These are phyloP conservation scores for Lapara coniferarum DNA, from an alignment of 2,888 invertebrate genomes.

Conservation along the genomic window DNA sequence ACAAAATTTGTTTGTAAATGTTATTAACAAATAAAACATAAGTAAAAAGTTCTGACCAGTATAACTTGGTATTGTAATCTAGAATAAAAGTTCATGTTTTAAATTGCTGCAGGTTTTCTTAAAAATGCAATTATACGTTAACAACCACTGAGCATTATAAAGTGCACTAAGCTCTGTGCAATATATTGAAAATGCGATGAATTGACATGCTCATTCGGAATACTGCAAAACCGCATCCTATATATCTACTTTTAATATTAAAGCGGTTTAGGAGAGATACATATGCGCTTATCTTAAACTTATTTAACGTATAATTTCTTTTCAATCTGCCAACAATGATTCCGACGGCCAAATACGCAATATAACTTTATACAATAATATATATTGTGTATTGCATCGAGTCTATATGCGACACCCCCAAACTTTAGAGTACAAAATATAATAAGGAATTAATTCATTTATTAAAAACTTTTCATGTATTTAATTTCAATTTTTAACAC, in stretches of 20 bases:
- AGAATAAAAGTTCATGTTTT: too few relatives aligned
- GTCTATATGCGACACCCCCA: background rate
- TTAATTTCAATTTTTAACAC: background rate
- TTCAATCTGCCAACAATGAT: background rate
- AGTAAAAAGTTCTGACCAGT: too few relatives aligned
- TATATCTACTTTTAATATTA: background rate
- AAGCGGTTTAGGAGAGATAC: background rate
- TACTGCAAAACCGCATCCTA: background rate
- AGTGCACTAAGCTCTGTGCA: too few relatives aligned
- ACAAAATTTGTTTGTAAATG: too few relatives aligned
- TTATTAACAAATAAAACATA: too few relatives aligned
- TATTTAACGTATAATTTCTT: background rate
- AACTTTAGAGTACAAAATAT: constrained; percentile 6
- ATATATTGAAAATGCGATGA: too few relatives aligned
- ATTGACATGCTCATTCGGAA: too few relatives aligned
- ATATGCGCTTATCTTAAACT: background rate
- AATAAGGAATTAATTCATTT: constrained; percentile 10
- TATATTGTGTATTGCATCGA: constrained; percentile 19
- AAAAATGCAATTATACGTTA: too few relatives aligned
- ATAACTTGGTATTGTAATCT: too few relatives aligned
- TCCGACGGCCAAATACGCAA: constrained; percentile 6
- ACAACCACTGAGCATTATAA: too few relatives aligned
- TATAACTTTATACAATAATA: constrained; percentile 20
- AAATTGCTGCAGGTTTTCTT: too few relatives aligned
- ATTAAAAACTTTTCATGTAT: background rate